Conservation (phyloP, 2,797 vertebrate genomes). For the Anabas testudineus region DNA sequence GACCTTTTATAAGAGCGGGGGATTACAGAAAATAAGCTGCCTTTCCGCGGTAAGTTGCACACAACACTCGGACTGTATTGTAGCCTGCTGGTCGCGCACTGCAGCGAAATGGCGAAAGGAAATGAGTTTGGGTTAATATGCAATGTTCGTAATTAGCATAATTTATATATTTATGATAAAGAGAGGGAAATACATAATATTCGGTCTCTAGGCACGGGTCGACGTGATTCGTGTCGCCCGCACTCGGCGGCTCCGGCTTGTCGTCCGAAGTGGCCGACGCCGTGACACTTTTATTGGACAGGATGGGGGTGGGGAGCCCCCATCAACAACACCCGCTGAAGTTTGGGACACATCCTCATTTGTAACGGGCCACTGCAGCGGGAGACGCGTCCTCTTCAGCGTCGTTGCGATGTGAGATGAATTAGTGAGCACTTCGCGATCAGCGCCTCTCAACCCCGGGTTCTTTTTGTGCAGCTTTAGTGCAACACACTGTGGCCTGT, state of each 20-base stretch:
- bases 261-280: slow-evolving; percentile 73
- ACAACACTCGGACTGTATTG: slow-evolving; percentile 55
- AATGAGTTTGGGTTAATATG: slow-evolving; percentile 95
- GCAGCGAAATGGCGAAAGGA: slow-evolving; percentile 79
- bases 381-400: slow-evolving; percentile 31
- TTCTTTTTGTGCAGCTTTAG: slow-evolving; percentile 45
- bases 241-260: slow-evolving; percentile 46
- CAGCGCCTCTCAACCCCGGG: slow-evolving; percentile 17
- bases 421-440: slow-evolving; percentile 28
- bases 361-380: slow-evolving; percentile 60
- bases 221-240: slow-evolving; percentile 56
- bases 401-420: slow-evolving; percentile 12
- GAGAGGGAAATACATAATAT: slow-evolving; percentile 87
- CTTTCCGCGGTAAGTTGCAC: slow-evolving; percentile 84
- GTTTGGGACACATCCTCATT: slow-evolving; percentile 80
- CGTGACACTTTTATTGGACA: slow-evolving; percentile 77
- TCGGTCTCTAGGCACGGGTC: slow-evolving; percentile 70
- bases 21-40: slow-evolving; percentile 78
- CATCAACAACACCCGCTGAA: slow-evolving; percentile 79
- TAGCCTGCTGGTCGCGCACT: slow-evolving; percentile 48
- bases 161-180: slow-evolving; percentile 99
- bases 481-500: slow-evolving; percentile 67
- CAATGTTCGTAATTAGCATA: slow-evolving; percentile 99
- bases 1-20: slow-evolving; percentile 72
- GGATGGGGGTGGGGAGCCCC: slow-evolving; percentile 79